A percentile compares a stretch with the other conserved stretches of the same genome.
These are phyloP conservation scores for Diceros bicornis DNA, from an alignment of 2,797 vertebrate species.

Conservation along the genomic window DNA sequence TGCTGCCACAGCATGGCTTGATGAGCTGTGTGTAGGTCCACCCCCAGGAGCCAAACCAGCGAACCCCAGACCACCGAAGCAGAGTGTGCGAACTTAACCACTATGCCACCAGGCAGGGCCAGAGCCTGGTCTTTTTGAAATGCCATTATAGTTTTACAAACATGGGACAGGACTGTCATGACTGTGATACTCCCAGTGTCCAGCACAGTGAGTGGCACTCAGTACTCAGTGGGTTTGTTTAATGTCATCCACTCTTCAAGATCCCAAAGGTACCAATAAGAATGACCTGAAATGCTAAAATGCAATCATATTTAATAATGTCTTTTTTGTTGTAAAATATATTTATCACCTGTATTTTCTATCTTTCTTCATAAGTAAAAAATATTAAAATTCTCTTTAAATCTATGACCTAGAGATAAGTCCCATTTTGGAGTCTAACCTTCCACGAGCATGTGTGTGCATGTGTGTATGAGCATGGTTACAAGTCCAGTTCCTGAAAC, in stretches of 20 bases:
- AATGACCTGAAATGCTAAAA: not conserved
- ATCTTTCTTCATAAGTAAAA: conserved; percentile 18
- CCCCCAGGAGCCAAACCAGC: too few species aligned
- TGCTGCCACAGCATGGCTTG: too few species aligned
- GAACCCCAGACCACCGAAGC: too few species aligned
- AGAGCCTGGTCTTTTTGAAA: not conserved
- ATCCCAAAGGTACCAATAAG: not conserved
- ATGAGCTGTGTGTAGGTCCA: too few species aligned
- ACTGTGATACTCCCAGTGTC: not conserved
- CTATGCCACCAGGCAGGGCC: too few species aligned
- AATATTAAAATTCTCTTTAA: not conserved
- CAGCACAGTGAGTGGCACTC: not conserved
- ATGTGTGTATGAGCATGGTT: not conserved
- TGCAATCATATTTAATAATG: not conserved
- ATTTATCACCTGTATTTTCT: not conserved
- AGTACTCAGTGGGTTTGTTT: not conserved
- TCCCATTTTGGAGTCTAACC: not conserved
- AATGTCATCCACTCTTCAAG: not conserved
- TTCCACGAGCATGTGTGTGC: not conserved
- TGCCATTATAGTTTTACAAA: not conserved
- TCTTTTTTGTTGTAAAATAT: conserved; percentile 12
- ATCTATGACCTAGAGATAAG: not conserved
- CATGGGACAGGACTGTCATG: not conserved
- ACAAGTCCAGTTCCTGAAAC: not conserved
- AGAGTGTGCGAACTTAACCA: too few species aligned